Evolutionary conservation across 2,888 invertebrate species (phyloP).

Genomic region (Synergus itoensis): DNA sequence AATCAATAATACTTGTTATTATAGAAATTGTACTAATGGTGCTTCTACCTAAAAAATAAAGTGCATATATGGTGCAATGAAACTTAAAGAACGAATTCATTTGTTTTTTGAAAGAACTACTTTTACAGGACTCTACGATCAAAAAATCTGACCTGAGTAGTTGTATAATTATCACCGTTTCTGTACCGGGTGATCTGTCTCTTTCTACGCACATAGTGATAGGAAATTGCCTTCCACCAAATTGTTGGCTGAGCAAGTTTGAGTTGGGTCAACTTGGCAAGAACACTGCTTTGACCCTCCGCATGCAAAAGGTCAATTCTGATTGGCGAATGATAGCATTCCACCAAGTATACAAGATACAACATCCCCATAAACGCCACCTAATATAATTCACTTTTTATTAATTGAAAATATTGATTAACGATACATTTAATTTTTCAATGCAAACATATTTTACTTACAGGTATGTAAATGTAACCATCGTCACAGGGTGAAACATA

Average conservation of each 20-base stretch:
- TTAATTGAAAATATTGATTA: background rate
- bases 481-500: constrained; percentile 89
- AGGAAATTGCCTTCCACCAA: constrained; percentile 93
- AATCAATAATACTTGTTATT: too few relatives aligned
- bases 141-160: constrained; percentile 83
- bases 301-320: constrained; percentile 84
- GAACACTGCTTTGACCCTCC: constrained; percentile 84
- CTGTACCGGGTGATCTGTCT: constrained; percentile 88
- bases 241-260: constrained; percentile 86
- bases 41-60: constrained; percentile 5
- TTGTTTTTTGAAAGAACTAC: background rate
- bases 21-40: background rate
- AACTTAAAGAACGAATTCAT: background rate
- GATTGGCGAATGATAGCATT: constrained; percentile 90
- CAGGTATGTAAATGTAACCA: constrained; percentile 90
- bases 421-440: background rate
- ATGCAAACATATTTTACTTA: constrained; percentile 58
- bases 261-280: constrained; percentile 84
- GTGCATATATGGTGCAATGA: background rate
- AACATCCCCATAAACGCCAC: constrained; percentile 88
- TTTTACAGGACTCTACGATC: background rate
- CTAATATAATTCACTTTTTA: constrained; percentile 56
- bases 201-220: constrained; percentile 89
- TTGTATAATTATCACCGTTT: constrained; percentile 90
- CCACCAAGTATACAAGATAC: constrained; percentile 89